Conservation (phyloP, 1,140 invertebrate species). For the Stegodyphus mimosarum region DNA sequence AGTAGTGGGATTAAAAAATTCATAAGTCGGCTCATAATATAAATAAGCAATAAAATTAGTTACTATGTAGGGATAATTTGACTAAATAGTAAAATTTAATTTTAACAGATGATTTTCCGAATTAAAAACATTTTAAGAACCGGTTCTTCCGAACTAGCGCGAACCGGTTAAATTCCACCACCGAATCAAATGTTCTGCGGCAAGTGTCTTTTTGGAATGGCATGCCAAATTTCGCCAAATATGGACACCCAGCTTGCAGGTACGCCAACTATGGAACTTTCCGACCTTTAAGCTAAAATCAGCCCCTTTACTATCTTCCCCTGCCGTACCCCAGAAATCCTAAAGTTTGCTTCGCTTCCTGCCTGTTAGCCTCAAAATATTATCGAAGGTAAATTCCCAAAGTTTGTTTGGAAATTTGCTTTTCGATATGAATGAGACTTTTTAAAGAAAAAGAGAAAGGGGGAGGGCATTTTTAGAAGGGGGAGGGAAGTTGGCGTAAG, state of each 20-base stretch:
- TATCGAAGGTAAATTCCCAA: conserved; percentile 49
- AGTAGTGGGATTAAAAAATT: no score
- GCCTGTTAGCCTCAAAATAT: conserved; percentile 52
- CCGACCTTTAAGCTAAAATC: conserved; percentile 19
- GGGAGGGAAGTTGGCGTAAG: conserved; percentile 42
- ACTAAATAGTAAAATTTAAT: no score
- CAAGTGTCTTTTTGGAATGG: not conserved
- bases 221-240: conserved; percentile 36
- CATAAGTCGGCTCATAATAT: no score
- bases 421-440: conserved; percentile 50
- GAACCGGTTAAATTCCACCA: not conserved
- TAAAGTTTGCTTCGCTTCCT: conserved; percentile 39
- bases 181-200: not conserved
- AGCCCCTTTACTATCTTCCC: conserved; percentile 3
- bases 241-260: not conserved
- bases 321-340: conserved; percentile 28
- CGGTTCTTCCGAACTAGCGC: no score
- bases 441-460: conserved; percentile 40
- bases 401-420: conserved; percentile 57
- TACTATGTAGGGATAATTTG: no score
- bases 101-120: no score
- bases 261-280: not conserved
- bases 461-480: not conserved
- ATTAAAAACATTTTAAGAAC: no score
- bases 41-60: no score